Evolutionary conservation across 2,797 vertebrate species (phyloP).

Genomic region (Clarias laeviceps): DNA sequence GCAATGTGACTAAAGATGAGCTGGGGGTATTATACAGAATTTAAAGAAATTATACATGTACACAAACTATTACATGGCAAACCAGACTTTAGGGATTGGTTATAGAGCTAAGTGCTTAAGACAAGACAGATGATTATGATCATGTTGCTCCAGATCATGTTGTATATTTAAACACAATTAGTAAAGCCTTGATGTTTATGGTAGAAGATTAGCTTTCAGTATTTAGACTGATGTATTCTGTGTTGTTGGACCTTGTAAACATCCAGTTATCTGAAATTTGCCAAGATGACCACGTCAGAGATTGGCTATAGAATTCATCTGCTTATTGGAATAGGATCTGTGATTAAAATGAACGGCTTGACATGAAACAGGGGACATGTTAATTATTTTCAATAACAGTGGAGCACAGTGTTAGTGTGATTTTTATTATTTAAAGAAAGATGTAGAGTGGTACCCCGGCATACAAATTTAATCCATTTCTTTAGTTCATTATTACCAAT

Average conservation of each 20-base stretch:
- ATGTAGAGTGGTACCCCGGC: no score
- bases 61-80: not conserved
- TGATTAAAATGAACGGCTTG: not conserved
- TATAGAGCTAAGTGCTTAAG: not conserved
- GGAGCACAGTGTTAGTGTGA: not conserved
- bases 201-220: not conserved
- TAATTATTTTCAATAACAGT: not conserved
- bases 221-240: not conserved
- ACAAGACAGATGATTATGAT: not conserved
- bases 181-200: not conserved
- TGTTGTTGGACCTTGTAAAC: not conserved
- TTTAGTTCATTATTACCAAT: no score
- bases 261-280: not conserved
- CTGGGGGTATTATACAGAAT: not conserved
- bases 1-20: not conserved
- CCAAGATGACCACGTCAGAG: not conserved
- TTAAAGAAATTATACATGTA: not conserved
- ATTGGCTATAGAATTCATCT: not conserved
- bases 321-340: not conserved
- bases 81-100: not conserved
- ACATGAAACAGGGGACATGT: not conserved
- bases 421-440: not conserved
- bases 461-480: no score
- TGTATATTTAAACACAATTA: not conserved
- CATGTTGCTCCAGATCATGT: not conserved